These are phyloP conservation scores for Lucinisca nassula DNA, from an alignment of 2,888 invertebrate genomes.

Conservation along the genomic window DNA sequence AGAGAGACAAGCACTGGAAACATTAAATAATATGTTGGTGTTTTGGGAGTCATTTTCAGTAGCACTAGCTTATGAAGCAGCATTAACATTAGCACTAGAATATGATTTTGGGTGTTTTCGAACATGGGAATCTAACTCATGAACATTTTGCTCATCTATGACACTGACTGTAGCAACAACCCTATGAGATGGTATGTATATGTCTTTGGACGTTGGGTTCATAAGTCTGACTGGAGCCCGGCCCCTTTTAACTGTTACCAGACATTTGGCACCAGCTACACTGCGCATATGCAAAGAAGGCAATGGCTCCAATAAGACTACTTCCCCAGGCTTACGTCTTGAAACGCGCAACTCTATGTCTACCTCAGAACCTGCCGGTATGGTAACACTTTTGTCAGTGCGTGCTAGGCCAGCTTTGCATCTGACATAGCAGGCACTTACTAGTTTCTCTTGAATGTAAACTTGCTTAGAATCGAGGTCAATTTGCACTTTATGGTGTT, in stretches of 20 bases:
- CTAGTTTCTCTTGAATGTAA: conserved; percentile 1
- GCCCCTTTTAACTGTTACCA: conserved; percentile 37
- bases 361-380: background rate
- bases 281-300: conserved; percentile 9
- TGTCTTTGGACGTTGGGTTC: conserved; percentile 31
- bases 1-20: no score
- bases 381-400: background rate
- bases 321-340: background rate
- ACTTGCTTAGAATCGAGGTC: conserved; percentile 39
- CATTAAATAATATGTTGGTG: no score
- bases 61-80: no score
- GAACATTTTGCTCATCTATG: no score
- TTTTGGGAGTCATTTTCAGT: no score
- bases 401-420: conserved; percentile 24
- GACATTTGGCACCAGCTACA: conserved; percentile 45
- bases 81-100: no score
- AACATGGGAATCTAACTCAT: no score
- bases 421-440: background rate
- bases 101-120: no score
- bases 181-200: conserved; percentile 42
- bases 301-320: conserved; percentile 29
- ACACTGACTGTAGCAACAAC: conserved; percentile 25
- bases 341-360: conserved; percentile 7
- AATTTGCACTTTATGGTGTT: conserved; percentile 29
- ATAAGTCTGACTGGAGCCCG: conserved; percentile 20